Evolutionary conservation across 2,888 invertebrate species (phyloP).

Genomic region (Pachycephus smyrnensis): DNA sequence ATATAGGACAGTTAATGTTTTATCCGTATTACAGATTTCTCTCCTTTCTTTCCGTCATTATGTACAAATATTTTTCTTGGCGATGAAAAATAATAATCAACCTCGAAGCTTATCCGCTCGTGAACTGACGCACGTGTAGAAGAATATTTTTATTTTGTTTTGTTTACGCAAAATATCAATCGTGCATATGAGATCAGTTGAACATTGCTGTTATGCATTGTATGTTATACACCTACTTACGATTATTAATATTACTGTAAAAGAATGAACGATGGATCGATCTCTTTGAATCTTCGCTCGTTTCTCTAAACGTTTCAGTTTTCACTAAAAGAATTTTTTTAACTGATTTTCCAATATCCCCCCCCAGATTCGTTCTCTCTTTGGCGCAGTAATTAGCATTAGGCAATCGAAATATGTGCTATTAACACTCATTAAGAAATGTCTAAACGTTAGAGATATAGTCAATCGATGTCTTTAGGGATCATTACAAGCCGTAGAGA

Average conservation of each 20-base stretch:
- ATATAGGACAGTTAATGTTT: not conserved
- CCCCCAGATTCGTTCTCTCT: not conserved
- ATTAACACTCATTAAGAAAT: not conserved
- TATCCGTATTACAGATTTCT: not conserved
- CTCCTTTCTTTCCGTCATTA: not conserved
- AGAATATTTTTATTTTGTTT: not conserved
- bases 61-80: not conserved
- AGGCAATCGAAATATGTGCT: not conserved
- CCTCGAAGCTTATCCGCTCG: not conserved
- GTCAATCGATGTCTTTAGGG: not conserved
- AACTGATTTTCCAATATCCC: not conserved
- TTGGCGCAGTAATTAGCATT: not conserved
- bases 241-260: not conserved
- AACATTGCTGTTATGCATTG: not conserved
- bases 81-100: not conserved
- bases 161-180: not conserved
- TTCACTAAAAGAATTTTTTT: not conserved
- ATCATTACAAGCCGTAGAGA: not conserved
- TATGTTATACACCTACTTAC: not conserved
- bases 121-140: not conserved
- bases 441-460: not conserved
- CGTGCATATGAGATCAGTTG: not conserved
- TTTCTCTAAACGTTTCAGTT: not conserved
- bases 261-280: not conserved
- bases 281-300: not conserved